These are phyloP conservation scores for Cerastis leucographa DNA, from an alignment of 2,888 invertebrate species.

Conservation along the genomic window DNA sequence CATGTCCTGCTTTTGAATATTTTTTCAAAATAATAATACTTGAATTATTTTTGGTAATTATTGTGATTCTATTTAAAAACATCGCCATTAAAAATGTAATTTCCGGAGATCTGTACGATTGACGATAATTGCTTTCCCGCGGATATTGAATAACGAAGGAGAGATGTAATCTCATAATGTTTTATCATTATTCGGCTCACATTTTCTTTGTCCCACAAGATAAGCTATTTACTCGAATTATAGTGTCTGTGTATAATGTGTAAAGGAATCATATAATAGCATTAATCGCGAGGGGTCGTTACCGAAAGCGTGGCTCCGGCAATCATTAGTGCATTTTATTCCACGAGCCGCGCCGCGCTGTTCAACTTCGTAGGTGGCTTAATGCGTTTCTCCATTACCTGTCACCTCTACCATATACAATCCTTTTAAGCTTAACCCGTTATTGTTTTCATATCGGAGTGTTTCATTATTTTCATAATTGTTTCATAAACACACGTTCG, in stretches of 20 bases:
- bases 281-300: conserved; percentile 76
- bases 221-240: conserved; percentile 44
- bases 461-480: conserved; percentile 50
- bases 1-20: conserved; percentile 42
- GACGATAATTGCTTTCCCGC: conserved; percentile 63
- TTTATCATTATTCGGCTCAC: conserved; percentile 49
- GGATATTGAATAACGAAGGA: conserved; percentile 64
- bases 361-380: conserved; percentile 75
- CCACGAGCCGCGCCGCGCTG: conserved; percentile 71
- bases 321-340: conserved; percentile 86
- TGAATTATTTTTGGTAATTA: conserved; percentile 29
- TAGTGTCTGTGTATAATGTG: conserved; percentile 41
- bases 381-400: conserved; percentile 86
- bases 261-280: conserved; percentile 65
- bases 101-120: conserved; percentile 72
- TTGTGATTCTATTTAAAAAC: conserved; percentile 54
- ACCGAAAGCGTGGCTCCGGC: conserved; percentile 65
- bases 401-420: conserved; percentile 79
- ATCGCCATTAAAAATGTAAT: conserved; percentile 75
- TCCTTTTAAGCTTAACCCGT: conserved; percentile 70
- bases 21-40: conserved; percentile 8
- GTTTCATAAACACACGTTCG: conserved; percentile 34
- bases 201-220: conserved; percentile 51
- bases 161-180: conserved; percentile 66
- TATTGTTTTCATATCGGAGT: conserved; percentile 70